Evolutionary conservation across 2,888 invertebrate genomes (phyloP).

Genomic region (Tortrix viridana): DNA sequence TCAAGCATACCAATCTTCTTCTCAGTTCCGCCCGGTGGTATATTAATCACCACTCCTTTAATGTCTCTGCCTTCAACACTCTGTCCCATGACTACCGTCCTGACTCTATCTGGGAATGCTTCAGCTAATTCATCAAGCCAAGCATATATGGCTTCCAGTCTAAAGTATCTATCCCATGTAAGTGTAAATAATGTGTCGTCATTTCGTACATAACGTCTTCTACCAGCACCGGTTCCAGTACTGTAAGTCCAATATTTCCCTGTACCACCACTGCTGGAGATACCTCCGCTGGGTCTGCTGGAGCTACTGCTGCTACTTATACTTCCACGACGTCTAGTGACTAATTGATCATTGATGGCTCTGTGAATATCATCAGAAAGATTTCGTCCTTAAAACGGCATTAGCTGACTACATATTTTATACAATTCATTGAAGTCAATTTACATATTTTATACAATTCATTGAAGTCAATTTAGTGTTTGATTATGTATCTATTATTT

Average conservation of each 20-base stretch:
- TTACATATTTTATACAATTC: too few species aligned
- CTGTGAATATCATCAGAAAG: conserved; percentile 51
- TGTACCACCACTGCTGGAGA: background rate
- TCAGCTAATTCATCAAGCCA: conserved; percentile 83
- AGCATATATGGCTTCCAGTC: conserved; percentile 82
- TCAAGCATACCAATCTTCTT: conserved; percentile 82
- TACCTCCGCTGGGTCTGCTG: background rate
- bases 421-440: too few species aligned
- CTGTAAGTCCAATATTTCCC: conserved; percentile 8
- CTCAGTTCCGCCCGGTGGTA: conserved; percentile 64
- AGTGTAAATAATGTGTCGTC: conserved; percentile 59
- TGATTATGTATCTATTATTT: too few species aligned
- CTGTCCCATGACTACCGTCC: conserved; percentile 80
- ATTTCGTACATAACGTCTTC: conserved; percentile 38
- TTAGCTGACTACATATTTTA: too few species aligned
- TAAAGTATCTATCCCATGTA: conserved; percentile 85
- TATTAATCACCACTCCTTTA: conserved; percentile 78
- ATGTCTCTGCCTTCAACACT: conserved; percentile 86
- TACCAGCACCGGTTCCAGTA: background rate
- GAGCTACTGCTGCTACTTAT: conserved; percentile 5
- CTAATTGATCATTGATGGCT: conserved; percentile 76
- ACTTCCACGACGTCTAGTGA: conserved; percentile 40
- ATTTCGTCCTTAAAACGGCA: too few species aligned
- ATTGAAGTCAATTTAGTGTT: too few species aligned
- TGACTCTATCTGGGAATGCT: conserved; percentile 77